phyloP scores from a whole-genome alignment of 2,113 vertebrate genomes.

The Spilogale gracilis region DNA sequence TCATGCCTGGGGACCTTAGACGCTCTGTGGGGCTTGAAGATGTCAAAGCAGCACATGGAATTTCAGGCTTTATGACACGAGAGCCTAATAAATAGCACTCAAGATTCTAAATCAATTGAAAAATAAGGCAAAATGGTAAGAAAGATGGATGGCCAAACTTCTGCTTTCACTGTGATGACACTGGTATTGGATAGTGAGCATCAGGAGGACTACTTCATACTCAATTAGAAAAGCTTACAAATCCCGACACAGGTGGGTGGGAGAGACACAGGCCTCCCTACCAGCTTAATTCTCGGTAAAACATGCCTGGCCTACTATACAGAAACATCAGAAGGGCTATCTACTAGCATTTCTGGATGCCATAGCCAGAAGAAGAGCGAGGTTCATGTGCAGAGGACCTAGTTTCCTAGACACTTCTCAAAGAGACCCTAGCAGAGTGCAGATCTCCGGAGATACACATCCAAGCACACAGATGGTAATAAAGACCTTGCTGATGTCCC shows the following conservation, averaged over 20 bases:
- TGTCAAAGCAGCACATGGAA: not conserved
- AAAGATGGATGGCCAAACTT: not conserved
- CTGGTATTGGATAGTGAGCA: not conserved
- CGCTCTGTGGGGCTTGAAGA: not conserved
- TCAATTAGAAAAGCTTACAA: not conserved
- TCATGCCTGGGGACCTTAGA: not conserved
- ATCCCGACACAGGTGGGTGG: not conserved
- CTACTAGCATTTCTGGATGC: not conserved
- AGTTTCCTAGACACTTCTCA: not conserved
- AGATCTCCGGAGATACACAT: not conserved
- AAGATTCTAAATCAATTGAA: not conserved
- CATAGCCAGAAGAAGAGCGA: not conserved
- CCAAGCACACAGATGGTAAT: not conserved
- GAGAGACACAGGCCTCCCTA: not conserved
- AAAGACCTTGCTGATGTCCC: not conserved
- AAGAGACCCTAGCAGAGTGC: not conserved
- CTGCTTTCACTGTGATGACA: not conserved
- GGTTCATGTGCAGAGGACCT: not conserved
- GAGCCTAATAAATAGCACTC: not conserved
- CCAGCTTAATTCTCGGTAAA: not conserved
- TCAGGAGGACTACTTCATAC: not conserved
- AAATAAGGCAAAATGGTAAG: conserved; percentile 12
- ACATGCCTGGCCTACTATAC: not conserved
- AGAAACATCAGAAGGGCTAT: not conserved
- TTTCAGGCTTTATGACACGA: not conserved